These are phyloP conservation scores for Emesis russula DNA, from an alignment of 2,888 invertebrate species.

Conservation along the genomic window DNA sequence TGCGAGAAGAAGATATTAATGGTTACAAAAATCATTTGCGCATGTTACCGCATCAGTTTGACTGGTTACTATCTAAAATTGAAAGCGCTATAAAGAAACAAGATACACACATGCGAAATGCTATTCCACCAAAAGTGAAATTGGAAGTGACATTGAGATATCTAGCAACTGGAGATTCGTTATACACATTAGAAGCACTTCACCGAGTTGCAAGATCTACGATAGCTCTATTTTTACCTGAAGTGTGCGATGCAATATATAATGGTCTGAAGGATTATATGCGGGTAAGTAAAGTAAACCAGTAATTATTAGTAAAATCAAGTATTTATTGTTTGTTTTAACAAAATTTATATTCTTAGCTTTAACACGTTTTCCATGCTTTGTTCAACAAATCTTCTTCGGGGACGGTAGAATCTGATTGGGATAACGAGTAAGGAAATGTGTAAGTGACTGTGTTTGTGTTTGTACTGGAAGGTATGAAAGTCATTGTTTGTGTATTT, in stretches of 20 bases:
- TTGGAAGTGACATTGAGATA: slow-evolving; percentile 88
- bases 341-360: slow-evolving; percentile 23
- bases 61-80: slow-evolving; percentile 77
- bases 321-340: slow-evolving; percentile 59
- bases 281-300: slow-evolving; percentile 30
- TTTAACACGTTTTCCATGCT: slow-evolving; percentile 39
- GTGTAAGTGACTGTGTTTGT: background rate
- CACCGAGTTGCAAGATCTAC: slow-evolving; percentile 84
- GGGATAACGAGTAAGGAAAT: slow-evolving; percentile 6
- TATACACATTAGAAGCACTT: slow-evolving; percentile 84
- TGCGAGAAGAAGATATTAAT: slow-evolving; percentile 79
- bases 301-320: slow-evolving; percentile 63
- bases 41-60: slow-evolving; percentile 79
- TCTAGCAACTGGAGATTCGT: slow-evolving; percentile 87
- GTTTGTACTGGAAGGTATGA: too few relatives aligned
- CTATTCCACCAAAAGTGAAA: slow-evolving; percentile 88
- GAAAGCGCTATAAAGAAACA: slow-evolving; percentile 83
- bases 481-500: too few relatives aligned
- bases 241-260: slow-evolving; percentile 75
- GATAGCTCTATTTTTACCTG: slow-evolving; percentile 86
- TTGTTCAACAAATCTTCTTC: background rate
- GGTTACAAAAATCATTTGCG: slow-evolving; percentile 79
- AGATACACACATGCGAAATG: slow-evolving; percentile 87
- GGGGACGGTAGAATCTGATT: slow-evolving; percentile 9
- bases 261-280: slow-evolving; percentile 28